phyloP scores from a whole-genome alignment of 2,888 invertebrate species.

The Phengaris alcon region DNA sequence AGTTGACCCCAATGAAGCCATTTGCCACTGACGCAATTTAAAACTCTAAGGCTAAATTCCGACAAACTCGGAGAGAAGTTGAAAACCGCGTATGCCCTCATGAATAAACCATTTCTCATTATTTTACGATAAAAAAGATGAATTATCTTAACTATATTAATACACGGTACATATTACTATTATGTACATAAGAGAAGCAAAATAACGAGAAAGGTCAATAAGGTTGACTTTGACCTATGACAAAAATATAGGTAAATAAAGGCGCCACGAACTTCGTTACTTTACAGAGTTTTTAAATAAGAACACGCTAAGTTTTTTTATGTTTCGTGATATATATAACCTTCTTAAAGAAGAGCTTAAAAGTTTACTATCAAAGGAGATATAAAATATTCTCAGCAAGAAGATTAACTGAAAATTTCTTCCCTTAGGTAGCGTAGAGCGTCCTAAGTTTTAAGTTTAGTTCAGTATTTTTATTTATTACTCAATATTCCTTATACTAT shows the following conservation, averaged over 20 bases:
- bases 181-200: no score
- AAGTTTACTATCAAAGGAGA: constrained; percentile 19
- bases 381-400: constrained; percentile 11
- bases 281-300: background rate
- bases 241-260: no score
- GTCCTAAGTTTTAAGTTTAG: constrained; percentile 17
- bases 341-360: constrained; percentile 8
- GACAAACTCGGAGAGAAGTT: background rate
- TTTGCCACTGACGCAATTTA: constrained; percentile 7
- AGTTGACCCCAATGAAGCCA: constrained; percentile 20
- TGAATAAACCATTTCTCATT: no score
- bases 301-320: background rate
- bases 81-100: background rate
- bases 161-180: no score
- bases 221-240: no score
- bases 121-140: no score
- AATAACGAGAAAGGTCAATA: no score
- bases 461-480: constrained; percentile 12
- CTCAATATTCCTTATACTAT: background rate
- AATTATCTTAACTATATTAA: no score
- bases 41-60: background rate
- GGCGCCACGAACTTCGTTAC: background rate
- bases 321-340: constrained; percentile 11
- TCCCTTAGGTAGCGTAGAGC: constrained; percentile 17
- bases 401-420: constrained; percentile 8